These are phyloP conservation scores for Scarus forsteni DNA, from an alignment of 2,797 vertebrate species.

Conservation along the genomic window DNA sequence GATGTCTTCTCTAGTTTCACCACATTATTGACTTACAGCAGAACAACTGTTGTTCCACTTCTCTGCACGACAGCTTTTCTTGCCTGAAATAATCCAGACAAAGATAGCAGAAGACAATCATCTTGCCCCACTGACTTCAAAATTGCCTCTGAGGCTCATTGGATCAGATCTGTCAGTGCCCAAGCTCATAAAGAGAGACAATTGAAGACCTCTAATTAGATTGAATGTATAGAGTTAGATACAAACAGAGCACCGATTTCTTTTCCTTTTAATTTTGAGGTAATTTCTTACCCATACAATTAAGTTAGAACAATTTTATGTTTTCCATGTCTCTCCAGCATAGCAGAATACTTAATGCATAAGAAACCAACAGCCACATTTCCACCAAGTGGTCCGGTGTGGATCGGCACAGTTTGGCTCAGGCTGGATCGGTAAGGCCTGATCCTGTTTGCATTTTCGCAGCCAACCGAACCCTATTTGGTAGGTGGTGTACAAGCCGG, in stretches of 20 bases:
- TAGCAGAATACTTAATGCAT: no score
- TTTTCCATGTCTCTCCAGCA: no score
- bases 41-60: slow-evolving; percentile 19
- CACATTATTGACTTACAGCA: slow-evolving; percentile 29
- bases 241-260: background rate
- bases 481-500: no score
- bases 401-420: no score
- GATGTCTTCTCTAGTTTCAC: slow-evolving; percentile 43
- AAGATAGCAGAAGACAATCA: slow-evolving; percentile 71
- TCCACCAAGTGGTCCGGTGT: no score
- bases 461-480: no score
- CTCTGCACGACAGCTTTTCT: slow-evolving; percentile 67
- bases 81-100: slow-evolving; percentile 65
- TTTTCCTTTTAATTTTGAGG: no score
- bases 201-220: slow-evolving; percentile 3
- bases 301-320: no score
- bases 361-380: no score
- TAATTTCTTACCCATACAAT: no score
- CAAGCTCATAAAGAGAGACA: slow-evolving; percentile 29
- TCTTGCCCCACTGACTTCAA: slow-evolving; percentile 58
- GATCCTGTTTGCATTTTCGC: no score
- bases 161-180: slow-evolving; percentile 30
- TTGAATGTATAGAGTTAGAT: background rate
- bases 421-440: no score
- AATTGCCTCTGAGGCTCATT: slow-evolving; percentile 42